Percentiles rank a stretch among this genome's conserved stretches.
These are phyloP conservation scores for Eulemur rufifrons DNA, from an alignment of 2,113 vertebrate species.

Conservation along the genomic window DNA sequence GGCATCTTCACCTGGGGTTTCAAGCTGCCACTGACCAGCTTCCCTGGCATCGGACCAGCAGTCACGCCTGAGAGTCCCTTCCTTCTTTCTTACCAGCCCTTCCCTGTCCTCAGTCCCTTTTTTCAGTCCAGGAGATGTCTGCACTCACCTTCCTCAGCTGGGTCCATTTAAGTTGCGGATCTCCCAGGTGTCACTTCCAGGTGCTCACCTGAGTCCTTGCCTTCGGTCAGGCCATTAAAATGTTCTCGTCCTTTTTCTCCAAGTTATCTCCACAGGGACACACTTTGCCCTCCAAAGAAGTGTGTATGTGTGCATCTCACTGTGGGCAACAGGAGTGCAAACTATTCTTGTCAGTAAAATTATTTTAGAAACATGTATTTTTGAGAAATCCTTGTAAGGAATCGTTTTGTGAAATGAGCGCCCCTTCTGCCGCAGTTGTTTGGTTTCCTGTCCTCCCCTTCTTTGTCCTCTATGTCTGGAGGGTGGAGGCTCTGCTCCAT, in stretches of 20 bases:
- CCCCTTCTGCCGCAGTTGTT: neutral
- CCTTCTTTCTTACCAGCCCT: neutral
- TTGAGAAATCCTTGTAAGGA: neutral
- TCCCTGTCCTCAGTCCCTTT: neutral
- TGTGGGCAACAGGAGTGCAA: neutral
- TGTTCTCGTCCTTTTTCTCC: neutral
- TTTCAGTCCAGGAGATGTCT: neutral
- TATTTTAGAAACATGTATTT: neutral
- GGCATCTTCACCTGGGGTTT: neutral
- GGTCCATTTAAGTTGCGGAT: neutral
- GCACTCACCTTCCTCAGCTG: neutral
- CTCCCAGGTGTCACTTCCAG: neutral
- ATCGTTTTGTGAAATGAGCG: neutral
- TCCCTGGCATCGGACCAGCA: neutral
- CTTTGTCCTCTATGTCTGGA: neutral
- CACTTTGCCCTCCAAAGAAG: neutral
- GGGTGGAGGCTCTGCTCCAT: neutral
- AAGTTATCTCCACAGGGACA: neutral
- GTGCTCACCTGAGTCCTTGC: neutral
- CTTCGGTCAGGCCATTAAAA: neutral
- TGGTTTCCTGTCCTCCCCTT: neutral
- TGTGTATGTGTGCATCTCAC: neutral
- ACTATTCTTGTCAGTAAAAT: neutral
- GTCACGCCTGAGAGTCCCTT: neutral
- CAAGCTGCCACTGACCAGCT: neutral